Evolutionary conservation across 2,888 invertebrate genomes (phyloP), one percentile per base, ranked within the genome.

Genomic region (Dione vanillae): DNA sequence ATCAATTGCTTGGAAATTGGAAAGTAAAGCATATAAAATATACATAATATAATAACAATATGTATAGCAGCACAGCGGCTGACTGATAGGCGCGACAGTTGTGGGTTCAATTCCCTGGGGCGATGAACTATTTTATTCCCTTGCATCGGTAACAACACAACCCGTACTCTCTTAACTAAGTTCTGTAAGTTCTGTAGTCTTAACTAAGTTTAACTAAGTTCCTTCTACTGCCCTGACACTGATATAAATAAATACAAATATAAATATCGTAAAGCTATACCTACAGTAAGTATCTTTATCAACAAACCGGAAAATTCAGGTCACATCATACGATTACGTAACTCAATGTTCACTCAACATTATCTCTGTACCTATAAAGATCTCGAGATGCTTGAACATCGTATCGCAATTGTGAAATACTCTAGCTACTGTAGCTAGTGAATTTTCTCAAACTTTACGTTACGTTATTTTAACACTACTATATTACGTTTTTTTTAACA

Each of bases 241-340:
- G n/a, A 3, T 37, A 37, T 8, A 37, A 37, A 37, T 37, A 47
- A 47, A 45, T 45, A n/a, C 7, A 45, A 45, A 45, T 9, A 14
- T n/a, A 47, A n/a, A 47, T 16, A 19, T 10, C 16, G 1, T 16
- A 5, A 19, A 10, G 16, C 2, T 19, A 16, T 16, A 1, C 3
- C 10, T 47, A 47, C 16, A 0, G 16, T 16, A n/a, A 35, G 35
- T 37, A 12, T 10, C 14, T 56, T 37, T 56, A 56, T 40, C 37
- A 40, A 35, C 37, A 40, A 37, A 56, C 51, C n/a, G 47, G 12
- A 66, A 70, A 20, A 70, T 62, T 59, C 16, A 61, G 59, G 70
- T 61, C 58, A 59, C 47, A 37, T 54, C 65, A 59, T 65, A 65
- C n/a, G 10, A 58, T 69, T 61, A 65, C 56, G 58, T 52, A 66